phyloP scores from a whole-genome alignment of 2,888 invertebrate species.

The Temnothorax unifasciatus region DNA sequence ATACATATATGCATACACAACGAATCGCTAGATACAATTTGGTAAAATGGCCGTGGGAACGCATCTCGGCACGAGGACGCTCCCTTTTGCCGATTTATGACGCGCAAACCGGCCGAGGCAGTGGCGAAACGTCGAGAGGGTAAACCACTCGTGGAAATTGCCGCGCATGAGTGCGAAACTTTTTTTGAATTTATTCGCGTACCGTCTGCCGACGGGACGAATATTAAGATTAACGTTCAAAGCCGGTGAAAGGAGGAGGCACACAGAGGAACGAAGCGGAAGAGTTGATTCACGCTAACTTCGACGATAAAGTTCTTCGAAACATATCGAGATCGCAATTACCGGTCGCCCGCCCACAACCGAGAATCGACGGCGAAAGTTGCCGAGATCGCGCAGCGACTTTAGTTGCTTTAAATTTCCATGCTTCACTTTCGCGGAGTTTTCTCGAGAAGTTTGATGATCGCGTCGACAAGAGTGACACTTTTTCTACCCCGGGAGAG shows the following conservation, averaged over 20 bases:
- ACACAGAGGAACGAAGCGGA: background rate
- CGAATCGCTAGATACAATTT: constrained; percentile 59
- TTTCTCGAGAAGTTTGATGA: constrained; percentile 41
- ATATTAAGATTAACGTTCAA: constrained; percentile 69
- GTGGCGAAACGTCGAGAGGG: constrained; percentile 53
- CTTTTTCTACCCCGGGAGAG: background rate
- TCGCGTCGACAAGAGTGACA: constrained; percentile 28
- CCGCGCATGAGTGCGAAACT: constrained; percentile 49
- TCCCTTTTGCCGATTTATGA: constrained; percentile 54
- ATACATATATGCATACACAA: background rate
- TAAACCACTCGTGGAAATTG: constrained; percentile 67
- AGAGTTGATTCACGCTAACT: constrained; percentile 37
- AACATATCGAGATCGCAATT: constrained; percentile 59
- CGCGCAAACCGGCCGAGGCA: constrained; percentile 56
- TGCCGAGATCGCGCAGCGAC: constrained; percentile 30
- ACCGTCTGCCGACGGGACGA: constrained; percentile 14
- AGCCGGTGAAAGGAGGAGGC: constrained; percentile 15
- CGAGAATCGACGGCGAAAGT: constrained; percentile 45
- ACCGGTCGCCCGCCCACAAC: constrained; percentile 20
- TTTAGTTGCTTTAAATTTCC: constrained; percentile 44
- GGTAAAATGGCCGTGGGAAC: constrained; percentile 63
- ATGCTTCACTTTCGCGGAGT: constrained; percentile 25
- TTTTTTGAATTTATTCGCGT: constrained; percentile 64
- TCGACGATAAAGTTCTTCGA: constrained; percentile 47
- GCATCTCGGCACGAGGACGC: constrained; percentile 43